Conservation (phyloP, 2,113 vertebrate species). For the Embiotoca jacksoni region DNA sequence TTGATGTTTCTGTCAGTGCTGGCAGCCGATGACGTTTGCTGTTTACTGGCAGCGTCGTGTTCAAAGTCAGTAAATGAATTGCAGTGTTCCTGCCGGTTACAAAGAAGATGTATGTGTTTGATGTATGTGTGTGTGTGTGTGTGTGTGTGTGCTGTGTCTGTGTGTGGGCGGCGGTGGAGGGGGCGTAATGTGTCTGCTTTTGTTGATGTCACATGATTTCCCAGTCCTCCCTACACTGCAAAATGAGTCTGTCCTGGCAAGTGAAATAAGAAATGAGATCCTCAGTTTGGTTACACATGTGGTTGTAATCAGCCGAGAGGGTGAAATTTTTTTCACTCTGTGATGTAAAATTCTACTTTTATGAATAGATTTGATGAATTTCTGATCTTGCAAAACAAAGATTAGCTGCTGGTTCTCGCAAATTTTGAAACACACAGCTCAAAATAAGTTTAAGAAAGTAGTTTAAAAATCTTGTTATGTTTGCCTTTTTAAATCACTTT, state of each 20-base stretch:
- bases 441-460: neutral
- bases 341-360: constrained; percentile 1
- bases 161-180: constrained; percentile 54
- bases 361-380: constrained; percentile 4
- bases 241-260: constrained; percentile 46
- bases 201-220: constrained; percentile 81
- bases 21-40: constrained; percentile 61
- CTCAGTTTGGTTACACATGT: constrained; percentile 12
- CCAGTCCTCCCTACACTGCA: constrained; percentile 63
- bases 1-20: constrained; percentile 64
- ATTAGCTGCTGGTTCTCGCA: neutral
- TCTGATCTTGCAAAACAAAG: constrained; percentile 1
- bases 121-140: constrained; percentile 37
- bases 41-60: constrained; percentile 71
- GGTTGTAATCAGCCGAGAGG: constrained; percentile 17
- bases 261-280: constrained; percentile 1
- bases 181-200: constrained; percentile 62
- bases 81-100: constrained; percentile 61
- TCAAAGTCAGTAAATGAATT: constrained; percentile 73
- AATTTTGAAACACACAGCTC: neutral
- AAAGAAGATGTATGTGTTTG: constrained; percentile 63
- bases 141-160: constrained; percentile 63
- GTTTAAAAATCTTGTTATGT: neutral
- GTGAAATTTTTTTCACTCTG: constrained; percentile 6
- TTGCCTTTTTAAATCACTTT: neutral